Base-by-base conservation (phyloP, 2,888 invertebrate species). In the Xiphydria camelus region DNA sequence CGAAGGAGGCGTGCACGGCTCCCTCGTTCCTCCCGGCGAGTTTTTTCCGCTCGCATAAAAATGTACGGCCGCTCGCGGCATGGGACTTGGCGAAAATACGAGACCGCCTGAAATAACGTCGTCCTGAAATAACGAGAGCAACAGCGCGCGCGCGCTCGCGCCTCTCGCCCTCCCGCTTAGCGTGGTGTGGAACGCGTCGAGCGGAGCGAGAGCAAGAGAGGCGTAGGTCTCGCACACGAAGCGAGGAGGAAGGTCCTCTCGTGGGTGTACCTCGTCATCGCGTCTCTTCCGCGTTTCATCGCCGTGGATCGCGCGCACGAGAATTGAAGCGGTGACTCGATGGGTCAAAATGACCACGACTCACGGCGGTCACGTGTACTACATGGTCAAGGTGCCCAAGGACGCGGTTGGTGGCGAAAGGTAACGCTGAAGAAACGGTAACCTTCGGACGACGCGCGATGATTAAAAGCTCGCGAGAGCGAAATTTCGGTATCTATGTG, bases 341-440 rank as follows among this genome's bases (percentile, higher is more conserved):
- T 14, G 26, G 0, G 32, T 35, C 40, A 48, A 45, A 49, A 80
- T 79, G 78, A 78, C 82, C 53, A 78, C 80, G 55, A 78, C 79
- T 51, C 85, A 86, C 76, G 85, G 86, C 61, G 85, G 86, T 64
- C 80, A 84, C 64, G 77, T 86, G 55, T 86, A 85, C 76, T 86
- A 86, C 73, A 83, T 86, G 62, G 83, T 86, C 60, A 82, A 82
- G 71, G 82, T 84, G 57, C 85, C 85, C 14, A 80, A 77, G 68
- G 80, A 79, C 51, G 74, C 75, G 62, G 78, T 76, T 43, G 65
- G 64, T 44, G 66, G 67, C 46, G 68, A 73, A 53, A 73, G 75
- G 74, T 73, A 73, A 64, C 38, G n/a, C 29, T n/a, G 20, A 17
- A 18, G n/a, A 6, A 17, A 23, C 22, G 42, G 14, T 42, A 14